Base-by-base conservation (phyloP, 1,140 invertebrate genomes). In the Drosophila simulans region DNA sequence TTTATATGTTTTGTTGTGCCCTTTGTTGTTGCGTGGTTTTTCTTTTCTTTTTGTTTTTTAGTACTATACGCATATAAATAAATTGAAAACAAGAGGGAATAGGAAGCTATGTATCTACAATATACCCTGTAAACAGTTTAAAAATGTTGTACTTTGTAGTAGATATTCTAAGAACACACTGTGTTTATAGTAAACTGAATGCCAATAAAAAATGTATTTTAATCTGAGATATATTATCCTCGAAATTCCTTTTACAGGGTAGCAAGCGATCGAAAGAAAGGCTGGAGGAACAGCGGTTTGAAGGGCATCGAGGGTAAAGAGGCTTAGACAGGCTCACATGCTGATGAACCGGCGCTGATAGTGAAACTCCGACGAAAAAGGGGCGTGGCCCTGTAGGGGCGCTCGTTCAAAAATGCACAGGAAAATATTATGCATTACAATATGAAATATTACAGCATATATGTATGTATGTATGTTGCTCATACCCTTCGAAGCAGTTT, bases 341-440 rank as follows among this genome's bases (percentile, higher is more conserved):
- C 77, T 68, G 75, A 80, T 78, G 69, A 80, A 59, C 77, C 68
- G 77, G 62, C 70, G 63, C 58, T 80, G 75, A 80, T 80, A 80
- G 48, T 37, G 43, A 31, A 53, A 27, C 53, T 34, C 39, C 65
- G 34, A 31, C 62, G 34, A 69, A 56, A 15, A 17, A 58, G 56
- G 46, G 46, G 68, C 53, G 53, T 51, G 53, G 34, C 42, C 2
- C 27, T 5, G 48, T 17, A 51, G 15, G 15, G 46, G 27, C 60
- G 34, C 35, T 43, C 52, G 40, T 10, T 43, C 42, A 51, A 37
- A 51, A 27, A 34, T 43, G n/a, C 34, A 46, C 42, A 39, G 25
- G 13, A 13, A 48, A 20, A 57, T 31, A 31, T 10, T 31, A 31
- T 10, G 31, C 10, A 31, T 10, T 10, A 31, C 31, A 31, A 31